Evolutionary conservation across 2,113 vertebrate species (phyloP).

Genomic region (Ochotona curzoniae): DNA sequence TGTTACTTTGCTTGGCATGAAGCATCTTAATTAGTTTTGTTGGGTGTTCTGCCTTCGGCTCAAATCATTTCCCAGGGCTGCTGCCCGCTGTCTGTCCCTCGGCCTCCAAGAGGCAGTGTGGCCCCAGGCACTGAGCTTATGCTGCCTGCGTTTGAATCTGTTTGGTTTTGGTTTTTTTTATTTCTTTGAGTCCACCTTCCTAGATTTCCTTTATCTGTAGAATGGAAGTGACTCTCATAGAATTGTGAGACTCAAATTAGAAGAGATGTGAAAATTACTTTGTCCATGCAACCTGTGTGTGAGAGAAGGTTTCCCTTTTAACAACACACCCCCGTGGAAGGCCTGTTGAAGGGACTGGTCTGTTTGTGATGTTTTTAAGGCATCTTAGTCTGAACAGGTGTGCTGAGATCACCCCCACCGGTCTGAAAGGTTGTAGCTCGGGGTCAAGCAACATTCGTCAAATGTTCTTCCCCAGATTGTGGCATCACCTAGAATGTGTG

Average conservation of each 20-base stretch:
- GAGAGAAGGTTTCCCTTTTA: background rate
- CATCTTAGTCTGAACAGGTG: conserved; percentile 4
- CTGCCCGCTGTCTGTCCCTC: background rate
- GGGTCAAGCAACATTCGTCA: background rate
- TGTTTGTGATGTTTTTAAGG: background rate
- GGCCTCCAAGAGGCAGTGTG: conserved; percentile 74
- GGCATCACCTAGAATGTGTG: background rate
- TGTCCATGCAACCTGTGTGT: background rate
- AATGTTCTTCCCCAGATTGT: background rate
- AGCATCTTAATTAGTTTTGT: conserved; percentile 9
- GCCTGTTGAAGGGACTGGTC: background rate
- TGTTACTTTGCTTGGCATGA: background rate
- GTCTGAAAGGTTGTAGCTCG: background rate
- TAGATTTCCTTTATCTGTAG: conserved; percentile 54
- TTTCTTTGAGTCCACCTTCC: background rate
- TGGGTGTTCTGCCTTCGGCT: background rate
- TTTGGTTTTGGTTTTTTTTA: too few species aligned
- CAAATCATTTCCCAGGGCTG: background rate
- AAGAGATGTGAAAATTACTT: background rate
- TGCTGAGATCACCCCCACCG: background rate
- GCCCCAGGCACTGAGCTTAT: background rate
- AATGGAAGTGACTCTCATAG: conserved; percentile 55
- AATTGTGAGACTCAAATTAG: background rate
- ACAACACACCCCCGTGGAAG: background rate
- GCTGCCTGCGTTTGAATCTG: conserved; percentile 1